Conservation (phyloP, 1,140 invertebrate genomes). For the Camponotus floridanus region DNA sequence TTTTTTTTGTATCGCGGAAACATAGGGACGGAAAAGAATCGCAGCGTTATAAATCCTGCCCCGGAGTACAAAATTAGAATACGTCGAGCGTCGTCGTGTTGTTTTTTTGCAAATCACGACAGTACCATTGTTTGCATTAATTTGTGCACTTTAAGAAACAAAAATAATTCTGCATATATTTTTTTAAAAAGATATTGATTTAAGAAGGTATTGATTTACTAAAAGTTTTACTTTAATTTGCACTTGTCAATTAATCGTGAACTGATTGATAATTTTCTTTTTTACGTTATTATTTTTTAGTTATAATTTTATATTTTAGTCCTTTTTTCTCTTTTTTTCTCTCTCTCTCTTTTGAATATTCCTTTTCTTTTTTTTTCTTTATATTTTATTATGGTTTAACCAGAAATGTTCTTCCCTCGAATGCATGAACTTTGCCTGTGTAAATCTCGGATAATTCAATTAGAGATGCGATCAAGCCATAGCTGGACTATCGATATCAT, state of each 20-base stretch:
- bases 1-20: constrained; percentile 29
- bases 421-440: constrained; percentile 13
- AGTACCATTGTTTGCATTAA: constrained; percentile 40
- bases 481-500: constrained; percentile 40
- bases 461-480: constrained; percentile 50
- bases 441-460: constrained; percentile 56
- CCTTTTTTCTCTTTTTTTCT: neutral
- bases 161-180: constrained; percentile 7
- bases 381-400: neutral
- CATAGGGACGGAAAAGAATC: constrained; percentile 20
- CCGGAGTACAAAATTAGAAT: constrained; percentile 44
- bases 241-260: neutral
- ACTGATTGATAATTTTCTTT: neutral
- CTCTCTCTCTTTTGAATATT: no score
- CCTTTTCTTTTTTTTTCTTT: neutral
- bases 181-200: neutral
- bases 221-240: neutral
- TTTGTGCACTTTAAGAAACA: neutral
- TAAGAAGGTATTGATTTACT: neutral
- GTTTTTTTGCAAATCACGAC: constrained; percentile 12
- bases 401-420: neutral
- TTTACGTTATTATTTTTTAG: neutral
- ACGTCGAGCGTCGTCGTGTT: neutral
- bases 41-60: constrained; percentile 29
- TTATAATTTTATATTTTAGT: constrained; percentile 11